A percentile compares a stretch with the other conserved stretches of the same genome.
phyloP scores from a whole-genome alignment of 2,888 invertebrate genomes.

The Mystacides longicornis region DNA sequence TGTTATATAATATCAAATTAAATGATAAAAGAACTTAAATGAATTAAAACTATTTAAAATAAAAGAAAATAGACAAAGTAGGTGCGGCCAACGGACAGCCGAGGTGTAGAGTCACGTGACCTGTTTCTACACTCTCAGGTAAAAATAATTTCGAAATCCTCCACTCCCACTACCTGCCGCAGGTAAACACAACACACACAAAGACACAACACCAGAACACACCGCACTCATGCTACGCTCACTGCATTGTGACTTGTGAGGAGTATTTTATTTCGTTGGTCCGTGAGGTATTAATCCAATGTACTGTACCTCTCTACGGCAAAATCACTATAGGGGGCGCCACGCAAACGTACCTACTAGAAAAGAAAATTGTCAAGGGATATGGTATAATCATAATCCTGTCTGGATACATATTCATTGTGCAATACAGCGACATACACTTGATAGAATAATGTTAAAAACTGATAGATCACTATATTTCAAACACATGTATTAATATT shows the following conservation, averaged over 20 bases:
- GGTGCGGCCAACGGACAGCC: conserved; percentile 23
- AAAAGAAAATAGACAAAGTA: conserved; percentile 17
- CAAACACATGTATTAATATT: too few species aligned
- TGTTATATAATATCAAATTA: neutral
- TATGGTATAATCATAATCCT: too few species aligned
- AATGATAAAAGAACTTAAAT: conserved; percentile 1
- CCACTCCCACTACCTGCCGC: conserved; percentile 21
- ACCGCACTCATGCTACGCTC: neutral
- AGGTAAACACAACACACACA: conserved; percentile 15
- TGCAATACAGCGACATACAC: too few species aligned
- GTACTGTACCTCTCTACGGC: neutral
- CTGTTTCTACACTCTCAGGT: conserved; percentile 13
- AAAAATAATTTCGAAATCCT: conserved; percentile 15
- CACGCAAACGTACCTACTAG: too few species aligned
- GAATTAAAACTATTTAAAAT: conserved; percentile 2
- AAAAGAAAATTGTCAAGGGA: too few species aligned
- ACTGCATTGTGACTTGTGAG: too few species aligned
- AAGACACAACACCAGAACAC: neutral
- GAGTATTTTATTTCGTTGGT: neutral
- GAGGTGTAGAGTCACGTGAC: conserved; percentile 24
- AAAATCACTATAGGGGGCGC: neutral
- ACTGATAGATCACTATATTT: too few species aligned
- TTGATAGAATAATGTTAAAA: too few species aligned
- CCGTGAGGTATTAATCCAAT: too few species aligned
- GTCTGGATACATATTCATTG: too few species aligned